phyloP scores from a whole-genome alignment of 30 jellyfish, hydroid and myxozoan genomes.

The Aurelia aurita complex sp. Pacific region DNA sequence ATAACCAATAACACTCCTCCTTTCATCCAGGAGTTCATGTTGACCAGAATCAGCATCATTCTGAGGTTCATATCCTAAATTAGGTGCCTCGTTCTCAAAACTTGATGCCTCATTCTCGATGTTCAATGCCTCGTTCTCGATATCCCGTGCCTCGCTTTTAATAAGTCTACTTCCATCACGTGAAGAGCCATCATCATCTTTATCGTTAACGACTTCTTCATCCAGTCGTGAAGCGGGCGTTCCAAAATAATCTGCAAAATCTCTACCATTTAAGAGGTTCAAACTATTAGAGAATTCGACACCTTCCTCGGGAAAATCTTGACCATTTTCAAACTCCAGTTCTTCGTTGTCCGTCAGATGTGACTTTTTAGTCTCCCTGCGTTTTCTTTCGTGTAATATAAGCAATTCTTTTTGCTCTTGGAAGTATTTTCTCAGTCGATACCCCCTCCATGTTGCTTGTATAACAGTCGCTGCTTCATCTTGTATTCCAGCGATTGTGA shows the following conservation, averaged over 20 bases:
- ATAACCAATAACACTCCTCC: background rate
- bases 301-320: background rate
- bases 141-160: background rate
- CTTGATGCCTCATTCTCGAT: background rate
- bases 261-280: background rate
- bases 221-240: background rate
- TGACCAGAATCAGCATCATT: background rate
- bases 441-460: slow-evolving; percentile 91
- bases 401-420: slow-evolving; percentile 48
- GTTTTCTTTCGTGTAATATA: slow-evolving; percentile 52
- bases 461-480: slow-evolving; percentile 92
- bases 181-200: background rate
- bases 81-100: background rate
- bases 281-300: background rate
- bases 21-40: background rate
- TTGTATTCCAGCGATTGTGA: slow-evolving; percentile 87
- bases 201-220: background rate
- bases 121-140: background rate
- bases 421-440: slow-evolving; percentile 47
- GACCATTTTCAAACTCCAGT: background rate
- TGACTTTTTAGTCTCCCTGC: slow-evolving; percentile 1
- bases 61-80: background rate
- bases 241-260: background rate
- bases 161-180: background rate
- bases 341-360: background rate